Base-by-base conservation (phyloP, 1,140 invertebrate genomes). In the Apis dorsata region DNA sequence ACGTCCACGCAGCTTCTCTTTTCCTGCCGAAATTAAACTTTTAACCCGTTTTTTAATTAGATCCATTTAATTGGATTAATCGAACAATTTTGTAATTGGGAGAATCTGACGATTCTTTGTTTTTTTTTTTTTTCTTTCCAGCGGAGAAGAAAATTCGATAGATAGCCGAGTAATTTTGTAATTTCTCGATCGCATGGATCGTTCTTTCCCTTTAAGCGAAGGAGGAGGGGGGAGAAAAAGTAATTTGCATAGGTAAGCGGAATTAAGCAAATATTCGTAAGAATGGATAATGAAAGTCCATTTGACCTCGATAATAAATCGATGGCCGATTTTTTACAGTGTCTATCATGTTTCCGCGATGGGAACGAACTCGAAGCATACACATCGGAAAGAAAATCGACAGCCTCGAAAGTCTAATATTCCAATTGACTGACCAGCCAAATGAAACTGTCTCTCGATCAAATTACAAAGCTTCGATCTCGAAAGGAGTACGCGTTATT, bases 401-500 rank as follows among this genome's bases (percentile, higher is more conserved):
- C 71, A 19, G 24, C 19, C 19, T 11, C 19, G n/a, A 28, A 19
- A 34, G 71, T 73, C 19, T 73, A 73, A 73, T 73, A 73, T 73
- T 73, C 71, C 71, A 57, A 73, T 73, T 19, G 71, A 59, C 19
- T 28, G n/a, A 9, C n/a, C 68, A 51, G 68, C 17, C 68, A 70
- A 70, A 70, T 70, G 68, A 70, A 70, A 70, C 68, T 70, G 68
- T 70, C 44, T 2, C 44, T n/a, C 68, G 68, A 70, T 69, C 66
- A 49, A 49, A 11, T 34, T 21, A 44, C 13, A 51, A 70, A 51
- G 68, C 68, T 51, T 53, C n/a, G 2, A 70, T n/a, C 68, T 70
- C 68, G 34, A 70, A 70, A 70, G 68, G 68, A 70, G 24, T 51
- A 28, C 24, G 51, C 49, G 68, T 24, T 24, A 51, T 70, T 49